These are phyloP conservation scores for Calameuta pallipes DNA, from an alignment of 2,888 invertebrate species.

Conservation along the genomic window DNA sequence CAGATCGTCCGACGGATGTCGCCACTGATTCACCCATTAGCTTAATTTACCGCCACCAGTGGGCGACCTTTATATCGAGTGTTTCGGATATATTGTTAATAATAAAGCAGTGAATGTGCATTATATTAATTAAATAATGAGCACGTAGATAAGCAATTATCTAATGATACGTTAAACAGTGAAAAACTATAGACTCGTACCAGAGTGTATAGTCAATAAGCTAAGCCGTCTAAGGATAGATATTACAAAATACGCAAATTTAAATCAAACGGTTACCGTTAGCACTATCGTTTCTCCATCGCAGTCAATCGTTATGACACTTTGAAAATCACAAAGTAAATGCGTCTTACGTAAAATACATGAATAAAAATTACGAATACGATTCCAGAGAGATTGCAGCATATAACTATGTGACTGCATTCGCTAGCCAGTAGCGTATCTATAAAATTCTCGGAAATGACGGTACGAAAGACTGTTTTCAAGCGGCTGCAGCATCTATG, in stretches of 20 bases:
- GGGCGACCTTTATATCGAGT: not conserved
- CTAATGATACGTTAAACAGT: not conserved
- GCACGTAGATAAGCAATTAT: not conserved
- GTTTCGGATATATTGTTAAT: not conserved
- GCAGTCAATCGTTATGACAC: not conserved
- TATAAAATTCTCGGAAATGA: slow-evolving; percentile 25
- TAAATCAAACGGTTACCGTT: not conserved
- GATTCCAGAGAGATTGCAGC: not conserved
- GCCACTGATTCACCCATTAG: not conserved
- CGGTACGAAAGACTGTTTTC: slow-evolving; percentile 18
- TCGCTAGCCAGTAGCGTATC: not conserved
- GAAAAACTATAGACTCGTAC: not conserved
- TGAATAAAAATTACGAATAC: not conserved
- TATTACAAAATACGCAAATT: not conserved
- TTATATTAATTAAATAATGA: not conserved
- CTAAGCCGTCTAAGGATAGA: not conserved
- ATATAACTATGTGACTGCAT: not conserved
- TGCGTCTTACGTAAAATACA: not conserved
- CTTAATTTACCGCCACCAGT: not conserved
- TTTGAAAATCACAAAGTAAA: not conserved
- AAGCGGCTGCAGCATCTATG: slow-evolving; percentile 24
- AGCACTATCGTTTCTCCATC: not conserved
- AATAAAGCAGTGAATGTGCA: not conserved
- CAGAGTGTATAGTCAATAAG: not conserved
- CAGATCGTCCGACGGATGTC: not conserved